Base-by-base conservation (phyloP, 2,888 invertebrate species). In the Ethmia dodecea region DNA sequence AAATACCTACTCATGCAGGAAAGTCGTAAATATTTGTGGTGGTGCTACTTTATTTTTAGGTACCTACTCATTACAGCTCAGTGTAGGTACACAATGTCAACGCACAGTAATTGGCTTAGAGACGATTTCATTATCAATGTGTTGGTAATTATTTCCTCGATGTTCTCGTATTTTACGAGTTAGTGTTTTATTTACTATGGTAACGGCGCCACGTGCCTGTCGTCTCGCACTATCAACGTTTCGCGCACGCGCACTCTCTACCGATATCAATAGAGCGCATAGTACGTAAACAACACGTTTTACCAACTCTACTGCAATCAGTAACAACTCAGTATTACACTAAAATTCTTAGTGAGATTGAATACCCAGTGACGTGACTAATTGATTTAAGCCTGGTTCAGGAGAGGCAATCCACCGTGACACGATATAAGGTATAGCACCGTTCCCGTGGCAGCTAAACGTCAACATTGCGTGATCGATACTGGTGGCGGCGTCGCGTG, bases 381-480 rank as follows among this genome's bases (percentile, higher is more conserved):
- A 59, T 60, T 5, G 18, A 18, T 5, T 18, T 5, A 5, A 18
- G 8, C 5, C 8, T 58, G 56, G 52, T 47, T 55, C 56, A 57
- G 45, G 56, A 48, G 52, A 48, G 56, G n/a, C n/a, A n/a, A n/a
- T n/a, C n/a, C n/a, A n/a, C n/a, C 59, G 71, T 68, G 59, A 62
- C 64, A 65, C 57, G 56, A 59, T 26, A 18, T 54, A 59, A 60
- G 60, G 56, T 52, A 62, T 55, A 45, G 46, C 49, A 45, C 58
- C 62, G 84, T 83, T 80, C 72, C 83, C 81, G 71, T 83, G 78
- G 83, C 57, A 81, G 79, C 84, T 58, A 54, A 61, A 68, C 60
- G 73, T 79, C 77, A 79, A 83, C 81, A 78, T 65, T 55, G 67
- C 66, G 68, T 72, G 74, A 83, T 84, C 83, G 74, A 84, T 83